Conservation (phyloP, 2,888 invertebrate genomes). For the Meliscaeva auricollis region DNA sequence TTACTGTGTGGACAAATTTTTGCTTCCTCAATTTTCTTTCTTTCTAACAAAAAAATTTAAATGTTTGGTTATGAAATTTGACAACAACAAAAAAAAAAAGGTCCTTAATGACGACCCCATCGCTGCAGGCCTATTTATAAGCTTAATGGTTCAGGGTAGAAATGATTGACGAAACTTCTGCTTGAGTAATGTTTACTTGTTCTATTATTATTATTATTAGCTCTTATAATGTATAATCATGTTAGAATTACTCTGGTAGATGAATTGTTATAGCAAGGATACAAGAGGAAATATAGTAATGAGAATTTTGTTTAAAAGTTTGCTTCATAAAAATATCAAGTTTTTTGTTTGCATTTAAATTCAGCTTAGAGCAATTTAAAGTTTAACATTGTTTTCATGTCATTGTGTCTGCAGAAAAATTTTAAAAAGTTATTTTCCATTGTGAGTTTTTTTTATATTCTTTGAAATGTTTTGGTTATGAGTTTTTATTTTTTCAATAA, state of each 20-base stretch:
- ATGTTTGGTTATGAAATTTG: conserved; percentile 45
- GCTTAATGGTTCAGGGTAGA: neutral
- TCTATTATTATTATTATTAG: conserved; percentile 39
- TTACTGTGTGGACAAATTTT: conserved; percentile 14
- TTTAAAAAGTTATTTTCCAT: too few relatives aligned
- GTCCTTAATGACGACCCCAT: neutral
- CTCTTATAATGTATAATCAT: conserved; percentile 41
- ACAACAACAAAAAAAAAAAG: conserved; percentile 21
- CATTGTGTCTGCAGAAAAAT: too few relatives aligned
- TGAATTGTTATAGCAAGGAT: neutral
- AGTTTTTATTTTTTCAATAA: too few relatives aligned
- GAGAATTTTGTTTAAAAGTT: too few relatives aligned
- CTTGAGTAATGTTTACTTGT: conserved; percentile 53
- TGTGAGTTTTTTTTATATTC: too few relatives aligned
- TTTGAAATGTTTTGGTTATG: too few relatives aligned
- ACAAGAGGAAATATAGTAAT: too few relatives aligned
- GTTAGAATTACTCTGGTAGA: conserved; percentile 43
- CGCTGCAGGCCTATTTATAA: neutral
- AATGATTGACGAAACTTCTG: conserved; percentile 46
- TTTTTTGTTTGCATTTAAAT: too few relatives aligned
- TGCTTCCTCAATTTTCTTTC: conserved; percentile 16
- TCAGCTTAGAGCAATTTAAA: too few relatives aligned
- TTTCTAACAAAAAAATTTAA: conserved; percentile 19
- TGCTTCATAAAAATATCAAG: too few relatives aligned
- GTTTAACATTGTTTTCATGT: too few relatives aligned